A percentile compares a stretch with the other conserved stretches of the same genome.
phyloP scores from a whole-genome alignment of 2,113 vertebrate species.

The Eptesicus fuscus region DNA sequence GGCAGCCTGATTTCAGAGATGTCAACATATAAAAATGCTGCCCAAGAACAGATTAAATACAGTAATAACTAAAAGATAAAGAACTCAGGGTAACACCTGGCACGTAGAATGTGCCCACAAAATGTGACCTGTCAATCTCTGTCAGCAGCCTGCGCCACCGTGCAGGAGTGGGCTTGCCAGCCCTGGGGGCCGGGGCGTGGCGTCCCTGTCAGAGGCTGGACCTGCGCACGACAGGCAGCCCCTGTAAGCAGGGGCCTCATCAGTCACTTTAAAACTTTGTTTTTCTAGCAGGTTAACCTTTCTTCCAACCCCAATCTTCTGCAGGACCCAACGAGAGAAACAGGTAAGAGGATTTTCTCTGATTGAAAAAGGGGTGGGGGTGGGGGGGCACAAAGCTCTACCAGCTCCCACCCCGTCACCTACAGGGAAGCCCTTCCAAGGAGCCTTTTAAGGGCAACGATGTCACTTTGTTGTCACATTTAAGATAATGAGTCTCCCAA shows the following conservation, averaged over 20 bases:
- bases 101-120: neutral
- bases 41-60: neutral
- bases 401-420: too few relatives aligned
- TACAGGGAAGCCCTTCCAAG: neutral
- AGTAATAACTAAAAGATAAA: neutral
- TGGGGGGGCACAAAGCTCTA: neutral
- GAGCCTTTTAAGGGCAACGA: neutral
- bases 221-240: neutral
- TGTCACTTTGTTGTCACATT: neutral
- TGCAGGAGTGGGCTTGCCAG: neutral
- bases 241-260: neutral
- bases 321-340: neutral
- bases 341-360: neutral
- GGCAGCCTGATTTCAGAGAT: neutral
- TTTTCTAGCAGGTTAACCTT: neutral
- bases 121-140: neutral
- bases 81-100: neutral
- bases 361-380: neutral
- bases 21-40: neutral
- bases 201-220: neutral
- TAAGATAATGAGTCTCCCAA: neutral
- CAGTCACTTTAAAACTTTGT: neutral
- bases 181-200: rapidly evolving
- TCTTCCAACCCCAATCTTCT: neutral
- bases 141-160: neutral